phyloP scores from a whole-genome alignment of 2,888 invertebrate genomes.

The Trachelus stipa region DNA sequence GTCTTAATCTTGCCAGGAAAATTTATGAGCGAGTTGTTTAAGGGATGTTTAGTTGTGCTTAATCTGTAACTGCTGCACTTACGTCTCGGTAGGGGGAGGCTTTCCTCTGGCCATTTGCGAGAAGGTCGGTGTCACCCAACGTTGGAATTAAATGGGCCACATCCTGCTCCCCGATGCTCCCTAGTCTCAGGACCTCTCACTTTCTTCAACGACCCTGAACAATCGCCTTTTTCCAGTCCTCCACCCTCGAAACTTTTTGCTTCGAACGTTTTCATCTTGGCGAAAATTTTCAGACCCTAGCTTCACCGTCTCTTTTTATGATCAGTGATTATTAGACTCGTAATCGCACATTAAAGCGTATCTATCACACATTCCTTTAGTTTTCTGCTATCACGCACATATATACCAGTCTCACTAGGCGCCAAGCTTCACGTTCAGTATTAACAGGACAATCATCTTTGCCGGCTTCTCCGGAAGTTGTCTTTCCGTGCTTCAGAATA shows the following conservation, averaged over 20 bases:
- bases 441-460: neutral
- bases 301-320: neutral
- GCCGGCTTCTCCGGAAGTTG: neutral
- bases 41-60: constrained; percentile 55
- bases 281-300: neutral
- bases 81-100: constrained; percentile 19
- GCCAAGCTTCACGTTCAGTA: neutral
- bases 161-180: neutral
- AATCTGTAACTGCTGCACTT: constrained; percentile 53
- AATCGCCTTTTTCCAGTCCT: constrained; percentile 11
- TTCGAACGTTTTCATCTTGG: constrained; percentile 6
- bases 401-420: no score
- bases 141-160: constrained; percentile 29
- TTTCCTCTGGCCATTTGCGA: constrained; percentile 19
- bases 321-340: neutral
- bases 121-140: constrained; percentile 13
- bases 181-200: neutral
- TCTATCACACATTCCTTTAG: neutral
- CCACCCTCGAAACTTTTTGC: constrained; percentile 9
- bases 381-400: neutral
- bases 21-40: constrained; percentile 56
- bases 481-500: neutral
- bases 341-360: neutral
- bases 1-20: constrained; percentile 52
- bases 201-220: constrained; percentile 12